phyloP scores from a whole-genome alignment of 2,113 vertebrate genomes.

The Bucco capensis region DNA sequence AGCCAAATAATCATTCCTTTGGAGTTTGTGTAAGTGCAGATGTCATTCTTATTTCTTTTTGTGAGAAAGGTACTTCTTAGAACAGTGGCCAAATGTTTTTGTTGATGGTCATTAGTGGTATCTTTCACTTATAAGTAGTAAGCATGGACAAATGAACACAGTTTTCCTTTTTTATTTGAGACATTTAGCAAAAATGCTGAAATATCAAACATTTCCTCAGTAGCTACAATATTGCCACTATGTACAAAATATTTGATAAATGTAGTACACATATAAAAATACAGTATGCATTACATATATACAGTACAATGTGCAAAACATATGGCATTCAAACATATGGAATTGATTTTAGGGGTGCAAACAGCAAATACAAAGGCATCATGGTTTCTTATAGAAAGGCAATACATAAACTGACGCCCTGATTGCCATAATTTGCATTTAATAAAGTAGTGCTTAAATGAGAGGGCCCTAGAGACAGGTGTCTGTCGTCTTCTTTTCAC shows the following conservation, averaged over 20 bases:
- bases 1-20: neutral
- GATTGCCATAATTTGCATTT: constrained; percentile 65
- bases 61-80: neutral
- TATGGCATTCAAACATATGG: constrained; percentile 87
- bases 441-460: constrained; percentile 61
- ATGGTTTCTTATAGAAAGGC: constrained; percentile 78
- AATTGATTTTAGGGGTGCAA: constrained; percentile 82
- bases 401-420: constrained; percentile 71
- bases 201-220: constrained; percentile 86
- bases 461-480: constrained; percentile 56
- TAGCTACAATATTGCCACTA: constrained; percentile 85
- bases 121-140: neutral
- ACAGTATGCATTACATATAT: constrained; percentile 98
- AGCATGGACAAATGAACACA: neutral
- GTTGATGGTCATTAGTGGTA: neutral
- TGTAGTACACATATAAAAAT: constrained; percentile 93
- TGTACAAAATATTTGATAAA: constrained; percentile 90
- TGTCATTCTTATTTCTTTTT: neutral
- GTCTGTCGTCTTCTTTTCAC: constrained; percentile 63
- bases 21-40: neutral
- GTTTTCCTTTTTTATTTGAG: constrained; percentile 78
- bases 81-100: neutral
- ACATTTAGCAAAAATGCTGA: constrained; percentile 83
- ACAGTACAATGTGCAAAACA: constrained; percentile 99
- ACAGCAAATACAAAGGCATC: constrained; percentile 85